Conservation (phyloP, 2,888 invertebrate genomes). For the Tenthredo mesomela region DNA sequence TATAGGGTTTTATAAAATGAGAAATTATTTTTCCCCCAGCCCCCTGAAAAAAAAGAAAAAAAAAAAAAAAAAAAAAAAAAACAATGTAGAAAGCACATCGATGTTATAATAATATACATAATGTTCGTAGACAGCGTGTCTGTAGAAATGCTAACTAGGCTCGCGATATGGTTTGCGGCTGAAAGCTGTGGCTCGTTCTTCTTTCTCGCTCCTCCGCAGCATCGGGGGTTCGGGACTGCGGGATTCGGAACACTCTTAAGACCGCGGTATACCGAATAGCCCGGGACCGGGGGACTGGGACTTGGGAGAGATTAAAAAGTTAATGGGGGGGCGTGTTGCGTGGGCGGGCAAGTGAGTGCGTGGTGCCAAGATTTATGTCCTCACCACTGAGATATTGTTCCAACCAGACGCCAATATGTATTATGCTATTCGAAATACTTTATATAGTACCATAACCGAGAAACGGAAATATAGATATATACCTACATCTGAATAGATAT, state of each 20-base stretch:
- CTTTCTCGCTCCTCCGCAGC: not conserved
- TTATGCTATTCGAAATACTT: conserved; percentile 72
- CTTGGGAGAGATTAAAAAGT: conserved; percentile 75
- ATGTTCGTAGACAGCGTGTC: conserved; percentile 41
- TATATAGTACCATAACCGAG: conserved; percentile 60
- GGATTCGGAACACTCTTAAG: conserved; percentile 37
- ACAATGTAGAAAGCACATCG: not conserved
- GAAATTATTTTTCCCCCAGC: not conserved
- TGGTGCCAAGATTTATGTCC: conserved; percentile 77
- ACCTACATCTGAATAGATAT: not conserved
- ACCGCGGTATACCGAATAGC: conserved; percentile 1
- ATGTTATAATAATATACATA: not conserved
- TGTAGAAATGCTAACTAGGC: conserved; percentile 41
- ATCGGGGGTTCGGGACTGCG: not conserved
- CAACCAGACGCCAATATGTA: conserved; percentile 75
- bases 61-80: not conserved
- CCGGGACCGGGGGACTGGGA: conserved; percentile 25
- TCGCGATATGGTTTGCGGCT: conserved; percentile 7
- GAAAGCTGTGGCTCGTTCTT: conserved; percentile 18
- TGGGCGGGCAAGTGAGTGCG: conserved; percentile 76
- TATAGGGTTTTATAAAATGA: not conserved
- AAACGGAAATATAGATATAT: not conserved
- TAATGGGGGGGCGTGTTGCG: conserved; percentile 77
- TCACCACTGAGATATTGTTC: conserved; percentile 77
- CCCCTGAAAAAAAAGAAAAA: not conserved